These are phyloP conservation scores for Marasmarcha lunaedactyla DNA, from an alignment of 2,888 invertebrate genomes.

Conservation along the genomic window DNA sequence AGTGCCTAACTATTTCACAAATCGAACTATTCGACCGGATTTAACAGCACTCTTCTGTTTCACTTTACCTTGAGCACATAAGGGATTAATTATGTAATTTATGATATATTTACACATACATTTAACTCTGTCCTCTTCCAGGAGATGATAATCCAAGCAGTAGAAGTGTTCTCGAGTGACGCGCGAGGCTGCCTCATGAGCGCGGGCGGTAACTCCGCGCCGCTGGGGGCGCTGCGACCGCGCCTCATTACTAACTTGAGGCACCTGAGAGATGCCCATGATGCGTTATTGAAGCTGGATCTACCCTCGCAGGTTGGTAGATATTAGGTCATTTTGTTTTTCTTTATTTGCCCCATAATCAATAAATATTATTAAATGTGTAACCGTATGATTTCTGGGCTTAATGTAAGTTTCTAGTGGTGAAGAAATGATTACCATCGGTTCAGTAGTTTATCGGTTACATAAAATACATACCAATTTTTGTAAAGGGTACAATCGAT, in stretches of 20 bases:
- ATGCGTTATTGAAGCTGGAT: slow-evolving; percentile 84
- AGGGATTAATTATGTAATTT: too few relatives aligned
- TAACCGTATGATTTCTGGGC: not conserved
- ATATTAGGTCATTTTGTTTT: not conserved
- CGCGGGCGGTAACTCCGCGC: slow-evolving; percentile 46
- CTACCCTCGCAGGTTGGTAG: slow-evolving; percentile 78
- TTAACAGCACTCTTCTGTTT: too few relatives aligned
- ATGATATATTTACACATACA: too few relatives aligned
- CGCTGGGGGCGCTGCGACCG: slow-evolving; percentile 65
- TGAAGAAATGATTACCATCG: not conserved
- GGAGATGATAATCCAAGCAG: slow-evolving; percentile 84
- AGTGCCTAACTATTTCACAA: too few relatives aligned
- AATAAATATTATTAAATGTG: not conserved
- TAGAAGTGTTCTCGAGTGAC: slow-evolving; percentile 80
- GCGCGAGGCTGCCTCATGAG: slow-evolving; percentile 79
- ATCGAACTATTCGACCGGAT: too few relatives aligned
- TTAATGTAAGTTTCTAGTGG: not conserved
- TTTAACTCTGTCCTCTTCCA: too few relatives aligned
- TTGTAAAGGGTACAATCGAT: too few relatives aligned
- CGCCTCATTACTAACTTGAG: slow-evolving; percentile 77
- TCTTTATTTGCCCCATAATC: not conserved
- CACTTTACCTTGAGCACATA: too few relatives aligned
- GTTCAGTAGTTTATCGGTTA: too few relatives aligned
- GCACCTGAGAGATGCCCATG: slow-evolving; percentile 81
- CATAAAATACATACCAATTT: too few relatives aligned